Evolutionary conservation across 2,888 invertebrate species (phyloP), one percentile per base, ranked within the genome.

Genomic region (Drosophila recens): DNA sequence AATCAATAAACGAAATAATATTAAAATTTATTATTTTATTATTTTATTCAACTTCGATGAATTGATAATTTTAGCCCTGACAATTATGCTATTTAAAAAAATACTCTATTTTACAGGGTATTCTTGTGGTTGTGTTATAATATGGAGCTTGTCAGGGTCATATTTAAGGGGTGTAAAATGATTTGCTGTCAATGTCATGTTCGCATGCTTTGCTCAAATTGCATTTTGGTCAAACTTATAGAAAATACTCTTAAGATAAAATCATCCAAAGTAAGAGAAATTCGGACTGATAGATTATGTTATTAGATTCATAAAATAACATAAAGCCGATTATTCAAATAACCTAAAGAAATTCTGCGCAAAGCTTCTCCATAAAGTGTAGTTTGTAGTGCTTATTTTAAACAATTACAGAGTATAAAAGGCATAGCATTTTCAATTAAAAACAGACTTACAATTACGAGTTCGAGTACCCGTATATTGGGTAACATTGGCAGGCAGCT

Each of bases 121-220:
- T 75, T 54, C 5, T 4, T 5, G 0, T 1, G 42, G 58, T 43
- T 51, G 10, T 17, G 51, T 23, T 38, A 4, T 15, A 2, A 11
- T 1, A 3, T 10, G 34, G 1, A 5, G 3, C 43, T 11, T 30
- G 4, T 20, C 56, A 34, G 10, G 17, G 8, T 43, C n/a, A 11
- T 8, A 20, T 8, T 30, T 72, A 63, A 9, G 62, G 58, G 48
- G 67, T 65, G 64, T 42, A 53, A 73, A 67, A 74, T 73, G 61
- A 67, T 65, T 77, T 52, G 45, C 78, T 66, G 75, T 76, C 76
- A 76, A 64, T 76, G 48, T 72, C 73, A 68, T 66, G 63, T 53
- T 68, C 43, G 42, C 57, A 38, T 67, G 45, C 34, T 66, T 42
- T 27, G 36, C 40, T 33, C 48, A 67, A 76, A 76, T 71, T 75